Evolutionary conservation across 2,888 invertebrate genomes (phyloP).

Genomic region (Drosophila phalerata): DNA sequence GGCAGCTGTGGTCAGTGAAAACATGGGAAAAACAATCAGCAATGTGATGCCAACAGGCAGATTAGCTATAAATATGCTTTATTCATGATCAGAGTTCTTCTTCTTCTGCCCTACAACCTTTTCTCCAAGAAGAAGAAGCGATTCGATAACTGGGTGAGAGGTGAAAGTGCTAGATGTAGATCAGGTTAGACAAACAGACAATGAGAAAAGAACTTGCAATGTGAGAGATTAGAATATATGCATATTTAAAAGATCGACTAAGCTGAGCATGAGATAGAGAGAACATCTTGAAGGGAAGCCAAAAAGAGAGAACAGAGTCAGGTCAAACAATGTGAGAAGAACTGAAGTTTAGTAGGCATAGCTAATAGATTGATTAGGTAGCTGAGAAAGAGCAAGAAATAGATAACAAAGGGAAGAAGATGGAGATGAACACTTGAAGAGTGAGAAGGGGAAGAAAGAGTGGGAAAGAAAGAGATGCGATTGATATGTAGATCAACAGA

Average conservation of each 20-base stretch:
- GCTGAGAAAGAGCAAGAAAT: slow-evolving; percentile 3
- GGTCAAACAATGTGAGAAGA: slow-evolving; percentile 17
- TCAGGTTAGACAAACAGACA: slow-evolving; percentile 47
- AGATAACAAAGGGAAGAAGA: neutral
- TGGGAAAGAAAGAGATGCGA: neutral
- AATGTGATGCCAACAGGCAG: slow-evolving; percentile 38
- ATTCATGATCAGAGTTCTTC: slow-evolving; percentile 14
- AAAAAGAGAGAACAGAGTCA: neutral
- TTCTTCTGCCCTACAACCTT: slow-evolving; percentile 29
- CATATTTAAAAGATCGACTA: slow-evolving; percentile 3
- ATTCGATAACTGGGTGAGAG: slow-evolving; percentile 47
- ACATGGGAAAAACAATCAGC: slow-evolving; percentile 56
- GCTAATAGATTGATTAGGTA: slow-evolving; percentile 10
- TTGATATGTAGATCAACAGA: neutral
- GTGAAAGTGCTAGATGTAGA: slow-evolving; percentile 55
- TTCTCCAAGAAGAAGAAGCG: slow-evolving; percentile 7
- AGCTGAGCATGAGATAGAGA: slow-evolving; percentile 1
- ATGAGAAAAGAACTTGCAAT: slow-evolving; percentile 16
- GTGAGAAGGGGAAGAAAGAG: neutral
- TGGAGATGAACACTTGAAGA: neutral
- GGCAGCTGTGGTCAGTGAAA: slow-evolving; percentile 49
- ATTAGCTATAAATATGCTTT: slow-evolving; percentile 25
- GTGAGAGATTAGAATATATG: slow-evolving; percentile 20
- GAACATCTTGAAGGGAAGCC: neutral
- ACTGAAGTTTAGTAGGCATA: slow-evolving; percentile 3